Conservation (phyloP, 1,140 invertebrate species). For the Brachionus rubens region DNA sequence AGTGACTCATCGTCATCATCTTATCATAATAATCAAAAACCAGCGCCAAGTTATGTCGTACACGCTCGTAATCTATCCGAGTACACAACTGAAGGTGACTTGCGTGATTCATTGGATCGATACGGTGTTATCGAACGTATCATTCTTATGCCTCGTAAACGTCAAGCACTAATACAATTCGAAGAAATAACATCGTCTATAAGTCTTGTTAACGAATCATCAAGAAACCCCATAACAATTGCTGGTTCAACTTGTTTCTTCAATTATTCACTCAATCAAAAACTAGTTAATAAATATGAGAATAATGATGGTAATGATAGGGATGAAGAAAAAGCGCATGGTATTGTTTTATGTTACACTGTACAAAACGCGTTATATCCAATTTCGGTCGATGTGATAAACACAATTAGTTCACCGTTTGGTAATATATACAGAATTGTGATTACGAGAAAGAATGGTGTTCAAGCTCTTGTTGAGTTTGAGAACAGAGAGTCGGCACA, state of each 20-base stretch:
- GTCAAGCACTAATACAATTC: conserved; percentile 11
- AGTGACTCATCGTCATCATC: neutral
- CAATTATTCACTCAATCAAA: conserved; percentile 35
- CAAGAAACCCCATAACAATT: neutral
- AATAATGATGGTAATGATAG: neutral
- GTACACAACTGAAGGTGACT: neutral
- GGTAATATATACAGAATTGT: conserved; percentile 95
- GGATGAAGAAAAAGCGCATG: conserved; percentile 56
- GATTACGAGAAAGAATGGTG: conserved; percentile 96
- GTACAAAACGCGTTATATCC: conserved; percentile 95
- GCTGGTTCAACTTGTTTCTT: conserved; percentile 8
- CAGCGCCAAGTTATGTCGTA: conserved; percentile 19
- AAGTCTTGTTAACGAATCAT: neutral
- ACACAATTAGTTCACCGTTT: conserved; percentile 89
- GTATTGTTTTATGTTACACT: conserved; percentile 89
- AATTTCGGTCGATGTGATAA: conserved; percentile 95
- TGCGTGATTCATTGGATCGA: neutral
- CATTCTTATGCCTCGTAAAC: conserved; percentile 8
- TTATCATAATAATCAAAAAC: neutral
- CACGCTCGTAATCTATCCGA: conserved; percentile 19
- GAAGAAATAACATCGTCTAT: conserved; percentile 11
- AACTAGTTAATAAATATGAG: conserved; percentile 12
- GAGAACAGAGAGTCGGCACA: conserved; percentile 90
- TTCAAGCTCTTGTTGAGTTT: conserved; percentile 99
- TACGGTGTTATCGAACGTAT: conserved; percentile 13